Evolutionary conservation across 2,113 vertebrate genomes (phyloP).

Genomic region (Thunnus maccoyii): DNA sequence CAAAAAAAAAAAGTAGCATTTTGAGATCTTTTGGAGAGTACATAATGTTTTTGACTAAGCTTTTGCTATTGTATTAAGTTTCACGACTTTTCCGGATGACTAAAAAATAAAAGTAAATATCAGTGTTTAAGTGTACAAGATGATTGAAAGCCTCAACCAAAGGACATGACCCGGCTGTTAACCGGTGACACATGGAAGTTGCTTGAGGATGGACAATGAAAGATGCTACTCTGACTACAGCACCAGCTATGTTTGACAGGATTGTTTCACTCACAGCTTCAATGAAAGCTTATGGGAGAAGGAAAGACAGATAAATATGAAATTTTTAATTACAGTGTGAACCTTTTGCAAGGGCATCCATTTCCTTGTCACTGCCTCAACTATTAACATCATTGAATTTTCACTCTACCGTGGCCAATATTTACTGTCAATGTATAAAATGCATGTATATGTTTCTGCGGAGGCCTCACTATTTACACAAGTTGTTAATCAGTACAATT

Average conservation of each 20-base stretch:
- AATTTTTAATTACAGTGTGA: too few relatives aligned
- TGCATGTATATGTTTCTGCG: background rate
- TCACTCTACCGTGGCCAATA: background rate
- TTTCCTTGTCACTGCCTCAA: background rate
- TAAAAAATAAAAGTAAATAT: background rate
- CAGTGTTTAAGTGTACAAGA: background rate
- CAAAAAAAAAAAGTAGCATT: slow-evolving; percentile 12
- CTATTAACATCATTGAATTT: slow-evolving; percentile 9
- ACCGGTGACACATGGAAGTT: background rate
- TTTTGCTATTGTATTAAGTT: slow-evolving; percentile 8
- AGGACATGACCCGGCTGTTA: background rate
- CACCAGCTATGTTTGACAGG: background rate
- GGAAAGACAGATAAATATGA: background rate
- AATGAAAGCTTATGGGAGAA: background rate
- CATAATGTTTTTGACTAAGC: slow-evolving; percentile 20
- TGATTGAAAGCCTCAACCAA: background rate
- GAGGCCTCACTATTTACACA: background rate
- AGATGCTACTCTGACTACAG: background rate
- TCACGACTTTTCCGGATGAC: background rate
- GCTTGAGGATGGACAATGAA: background rate
- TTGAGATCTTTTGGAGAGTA: slow-evolving; percentile 25
- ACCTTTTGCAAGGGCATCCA: background rate
- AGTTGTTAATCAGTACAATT: background rate
- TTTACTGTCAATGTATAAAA: background rate
- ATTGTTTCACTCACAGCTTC: background rate